A percentile compares a stretch with the other conserved stretches of the same genome.
Evolutionary conservation across 2,797 vertebrate species (phyloP).

Genomic region (Eutrigla gurnardus): DNA sequence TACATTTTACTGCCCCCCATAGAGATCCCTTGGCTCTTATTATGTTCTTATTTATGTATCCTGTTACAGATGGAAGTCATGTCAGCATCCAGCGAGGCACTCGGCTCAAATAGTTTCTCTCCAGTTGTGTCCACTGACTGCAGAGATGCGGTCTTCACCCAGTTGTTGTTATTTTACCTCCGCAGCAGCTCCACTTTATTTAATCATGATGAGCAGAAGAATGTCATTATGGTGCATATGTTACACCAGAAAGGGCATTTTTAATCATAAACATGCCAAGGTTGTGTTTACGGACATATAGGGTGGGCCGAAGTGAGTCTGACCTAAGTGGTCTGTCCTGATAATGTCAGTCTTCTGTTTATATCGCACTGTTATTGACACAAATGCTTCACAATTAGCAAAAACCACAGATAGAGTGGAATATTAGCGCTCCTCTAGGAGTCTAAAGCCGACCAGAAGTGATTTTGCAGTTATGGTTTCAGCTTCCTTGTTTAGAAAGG

Average conservation of each 20-base stretch:
- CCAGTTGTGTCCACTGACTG: slow-evolving; percentile 46
- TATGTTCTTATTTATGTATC: slow-evolving; percentile 82
- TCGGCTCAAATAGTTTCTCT: slow-evolving; percentile 67
- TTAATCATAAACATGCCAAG: too few species aligned
- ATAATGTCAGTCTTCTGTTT: not conserved
- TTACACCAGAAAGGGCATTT: not conserved
- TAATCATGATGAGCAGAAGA: slow-evolving; percentile 6
- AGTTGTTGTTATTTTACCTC: slow-evolving; percentile 20
- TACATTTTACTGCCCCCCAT: slow-evolving; percentile 66
- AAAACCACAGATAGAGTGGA: not conserved
- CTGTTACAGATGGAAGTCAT: slow-evolving; percentile 81
- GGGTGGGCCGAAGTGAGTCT: not conserved
- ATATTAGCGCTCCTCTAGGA: not conserved
- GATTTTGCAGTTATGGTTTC: not conserved
- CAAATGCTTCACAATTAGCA: not conserved
- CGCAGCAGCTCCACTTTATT: slow-evolving; percentile 21
- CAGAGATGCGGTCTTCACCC: slow-evolving; percentile 30
- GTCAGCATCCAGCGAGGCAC: slow-evolving; percentile 66
- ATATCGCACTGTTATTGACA: not conserved
- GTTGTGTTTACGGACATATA: not conserved
- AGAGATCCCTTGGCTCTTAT: slow-evolving; percentile 76
- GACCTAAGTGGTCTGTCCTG: not conserved
- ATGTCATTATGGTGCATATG: not conserved
- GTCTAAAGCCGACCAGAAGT: not conserved
- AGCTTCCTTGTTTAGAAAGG: not conserved